Percentiles rank a stretch among this genome's conserved stretches.
These are phyloP conservation scores for Lissonota sp. DNA, from an alignment of 2,888 invertebrate species.

Conservation along the genomic window DNA sequence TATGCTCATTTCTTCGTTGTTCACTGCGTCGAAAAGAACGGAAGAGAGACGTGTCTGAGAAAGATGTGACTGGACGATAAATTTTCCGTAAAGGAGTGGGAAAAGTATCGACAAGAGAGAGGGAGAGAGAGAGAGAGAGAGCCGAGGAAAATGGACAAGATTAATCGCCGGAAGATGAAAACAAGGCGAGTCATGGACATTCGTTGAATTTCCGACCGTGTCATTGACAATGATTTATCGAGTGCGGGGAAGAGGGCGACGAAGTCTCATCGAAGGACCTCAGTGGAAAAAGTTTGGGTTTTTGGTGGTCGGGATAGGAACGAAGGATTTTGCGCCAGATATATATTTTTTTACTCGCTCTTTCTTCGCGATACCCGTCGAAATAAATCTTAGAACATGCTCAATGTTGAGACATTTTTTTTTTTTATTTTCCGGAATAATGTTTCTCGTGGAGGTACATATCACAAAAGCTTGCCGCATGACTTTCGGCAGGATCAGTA, in stretches of 20 bases:
- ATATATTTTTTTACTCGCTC: too few relatives aligned
- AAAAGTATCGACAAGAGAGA: conserved; percentile 6
- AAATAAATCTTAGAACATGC: too few relatives aligned
- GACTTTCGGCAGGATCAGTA: too few relatives aligned
- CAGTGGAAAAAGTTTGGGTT: too few relatives aligned
- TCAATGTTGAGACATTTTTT: too few relatives aligned
- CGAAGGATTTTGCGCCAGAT: too few relatives aligned
- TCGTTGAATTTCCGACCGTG: conserved; percentile 64
- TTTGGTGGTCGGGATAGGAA: too few relatives aligned
- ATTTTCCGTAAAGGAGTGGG: conserved; percentile 30
- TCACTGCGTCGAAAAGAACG: neutral
- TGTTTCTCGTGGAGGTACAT: too few relatives aligned
- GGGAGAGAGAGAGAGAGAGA: neutral
- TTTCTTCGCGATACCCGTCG: too few relatives aligned
- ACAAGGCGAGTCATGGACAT: conserved; percentile 62
- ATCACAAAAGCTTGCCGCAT: too few relatives aligned
- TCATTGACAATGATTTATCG: conserved; percentile 65
- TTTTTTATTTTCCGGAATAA: too few relatives aligned
- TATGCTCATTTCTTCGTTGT: conserved; percentile 20
- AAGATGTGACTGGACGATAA: conserved; percentile 61
- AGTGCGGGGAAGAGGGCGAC: conserved; percentile 24
- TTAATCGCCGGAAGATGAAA: conserved; percentile 60
- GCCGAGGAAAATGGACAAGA: conserved; percentile 49
- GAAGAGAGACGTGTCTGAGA: conserved; percentile 36
- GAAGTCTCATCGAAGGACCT: conserved; percentile 37